Conservation (phyloP, 2,888 invertebrate species). For the Notodonta ziczac region DNA sequence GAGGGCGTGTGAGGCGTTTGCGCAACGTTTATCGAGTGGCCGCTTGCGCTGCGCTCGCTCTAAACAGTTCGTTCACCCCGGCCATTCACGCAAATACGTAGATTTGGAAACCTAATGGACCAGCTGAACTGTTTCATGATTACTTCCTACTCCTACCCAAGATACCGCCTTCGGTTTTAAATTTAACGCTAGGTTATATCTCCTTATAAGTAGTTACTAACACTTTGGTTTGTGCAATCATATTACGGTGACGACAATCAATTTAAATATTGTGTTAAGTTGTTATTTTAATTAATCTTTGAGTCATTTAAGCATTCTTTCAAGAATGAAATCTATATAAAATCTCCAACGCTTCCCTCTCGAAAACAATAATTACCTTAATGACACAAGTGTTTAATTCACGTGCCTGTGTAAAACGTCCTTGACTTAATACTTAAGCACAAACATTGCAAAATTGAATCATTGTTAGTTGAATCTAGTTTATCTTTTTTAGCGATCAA, state of each 20-base stretch:
- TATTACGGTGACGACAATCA: not conserved
- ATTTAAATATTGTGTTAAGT: not conserved
- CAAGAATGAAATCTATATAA: not conserved
- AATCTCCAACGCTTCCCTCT: not conserved
- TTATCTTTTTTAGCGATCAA: not conserved
- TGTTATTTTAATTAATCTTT: too few relatives aligned
- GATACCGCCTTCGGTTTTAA: constrained; percentile 9
- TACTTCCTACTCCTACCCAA: constrained; percentile 51
- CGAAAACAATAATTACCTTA: not conserved
- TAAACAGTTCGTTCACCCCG: constrained; percentile 72
- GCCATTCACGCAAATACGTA: constrained; percentile 68
- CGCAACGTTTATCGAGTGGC: constrained; percentile 76
- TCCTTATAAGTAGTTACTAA: not conserved
- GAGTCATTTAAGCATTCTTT: too few relatives aligned
- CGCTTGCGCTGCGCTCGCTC: constrained; percentile 68
- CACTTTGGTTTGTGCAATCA: not conserved
- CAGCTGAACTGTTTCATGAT: constrained; percentile 52
- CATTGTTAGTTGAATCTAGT: not conserved
- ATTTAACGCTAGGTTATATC: constrained; percentile 2
- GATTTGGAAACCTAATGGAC: constrained; percentile 63
- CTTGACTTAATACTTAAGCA: not conserved
- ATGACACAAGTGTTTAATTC: not conserved
- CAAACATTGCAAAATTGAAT: constrained; percentile 1
- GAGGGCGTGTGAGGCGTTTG: constrained; percentile 70
- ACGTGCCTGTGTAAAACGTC: not conserved